Evolutionary conservation across 2,113 vertebrate genomes (phyloP).

Genomic region (Piaya cayana): DNA sequence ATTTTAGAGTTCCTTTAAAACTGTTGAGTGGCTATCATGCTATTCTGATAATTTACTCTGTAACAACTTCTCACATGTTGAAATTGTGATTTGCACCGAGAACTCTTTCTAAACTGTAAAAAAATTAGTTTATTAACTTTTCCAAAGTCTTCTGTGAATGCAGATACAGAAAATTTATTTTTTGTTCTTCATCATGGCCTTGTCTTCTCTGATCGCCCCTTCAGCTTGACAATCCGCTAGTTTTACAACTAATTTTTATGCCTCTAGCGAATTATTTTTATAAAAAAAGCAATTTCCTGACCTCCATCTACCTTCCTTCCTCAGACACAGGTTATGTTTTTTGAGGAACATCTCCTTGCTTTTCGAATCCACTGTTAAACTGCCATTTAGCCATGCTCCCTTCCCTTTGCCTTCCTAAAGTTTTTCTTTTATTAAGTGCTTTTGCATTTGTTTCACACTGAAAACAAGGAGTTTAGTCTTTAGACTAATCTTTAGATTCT

Average conservation of each 20-base stretch:
- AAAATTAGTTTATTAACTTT: neutral
- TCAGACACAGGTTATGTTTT: neutral
- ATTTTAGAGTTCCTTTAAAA: neutral
- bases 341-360: neutral
- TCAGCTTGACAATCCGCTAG: neutral
- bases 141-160: neutral
- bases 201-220: neutral
- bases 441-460: neutral
- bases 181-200: neutral
- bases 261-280: neutral
- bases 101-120: neutral
- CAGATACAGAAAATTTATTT: neutral
- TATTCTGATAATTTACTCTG: neutral
- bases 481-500: neutral
- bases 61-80: neutral
- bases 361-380: neutral
- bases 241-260: neutral
- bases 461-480: neutral
- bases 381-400: neutral
- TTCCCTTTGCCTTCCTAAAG: neutral
- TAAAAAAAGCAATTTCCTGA: neutral
- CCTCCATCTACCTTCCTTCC: neutral
- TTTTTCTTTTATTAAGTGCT: neutral
- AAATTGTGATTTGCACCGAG: neutral
- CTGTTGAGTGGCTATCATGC: neutral